Evolutionary conservation across 2,888 invertebrate species (phyloP).

Genomic region (Temnothorax unifasciatus): DNA sequence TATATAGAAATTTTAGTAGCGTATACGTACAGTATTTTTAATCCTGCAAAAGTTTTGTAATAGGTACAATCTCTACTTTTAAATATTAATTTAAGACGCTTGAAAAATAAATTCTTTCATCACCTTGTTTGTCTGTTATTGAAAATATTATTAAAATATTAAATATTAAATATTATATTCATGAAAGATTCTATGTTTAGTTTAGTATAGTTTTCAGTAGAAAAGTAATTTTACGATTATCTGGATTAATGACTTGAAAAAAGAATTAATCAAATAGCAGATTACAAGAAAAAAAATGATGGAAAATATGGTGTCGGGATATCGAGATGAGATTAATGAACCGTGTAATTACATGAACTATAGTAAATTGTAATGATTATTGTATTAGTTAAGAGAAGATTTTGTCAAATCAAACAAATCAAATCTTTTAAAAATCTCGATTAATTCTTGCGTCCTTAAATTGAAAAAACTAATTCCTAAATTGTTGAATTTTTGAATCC

Average conservation of each 20-base stretch:
- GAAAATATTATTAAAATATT: neutral
- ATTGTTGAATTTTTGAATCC: neutral
- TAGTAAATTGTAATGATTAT: neutral
- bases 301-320: neutral
- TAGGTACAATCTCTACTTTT: neutral
- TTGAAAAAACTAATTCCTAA: neutral
- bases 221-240: neutral
- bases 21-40: neutral
- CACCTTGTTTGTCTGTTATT: neutral
- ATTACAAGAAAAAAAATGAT: neutral
- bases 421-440: neutral
- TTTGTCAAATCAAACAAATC: neutral
- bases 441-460: neutral
- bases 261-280: neutral
- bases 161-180: neutral
- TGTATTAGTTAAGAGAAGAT: neutral
- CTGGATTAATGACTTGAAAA: neutral
- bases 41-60: neutral
- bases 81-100: neutral
- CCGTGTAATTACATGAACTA: neutral
- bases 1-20: neutral
- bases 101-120: neutral
- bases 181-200: neutral
- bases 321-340: neutral
- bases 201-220: neutral